A percentile compares a stretch with the other conserved stretches of the same genome.
Conservation (phyloP, 2,888 invertebrate genomes). For the Clanis bilineata region DNA sequence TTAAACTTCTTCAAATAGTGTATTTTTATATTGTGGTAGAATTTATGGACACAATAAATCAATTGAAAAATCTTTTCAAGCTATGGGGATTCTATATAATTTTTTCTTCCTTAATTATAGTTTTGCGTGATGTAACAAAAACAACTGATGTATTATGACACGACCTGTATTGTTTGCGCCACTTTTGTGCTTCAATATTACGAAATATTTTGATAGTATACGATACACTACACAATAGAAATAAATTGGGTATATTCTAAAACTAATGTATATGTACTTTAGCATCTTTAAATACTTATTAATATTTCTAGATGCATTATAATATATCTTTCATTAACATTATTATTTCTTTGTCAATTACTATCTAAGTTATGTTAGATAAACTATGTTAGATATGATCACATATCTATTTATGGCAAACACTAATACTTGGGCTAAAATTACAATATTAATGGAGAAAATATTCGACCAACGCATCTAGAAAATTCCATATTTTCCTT, state of each 20-base stretch:
- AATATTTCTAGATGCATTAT: no score
- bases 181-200: conserved; percentile 9
- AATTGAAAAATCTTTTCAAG: not conserved
- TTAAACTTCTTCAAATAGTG: no score
- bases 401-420: no score
- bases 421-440: no score
- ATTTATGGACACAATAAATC: not conserved
- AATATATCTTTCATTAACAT: no score
- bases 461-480: no score
- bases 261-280: not conserved
- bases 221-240: not conserved
- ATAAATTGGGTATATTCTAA: not conserved
- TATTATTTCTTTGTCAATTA: no score
- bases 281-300: not conserved
- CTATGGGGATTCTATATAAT: conserved; percentile 17
- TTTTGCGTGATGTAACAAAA: conserved; percentile 38
- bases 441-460: no score
- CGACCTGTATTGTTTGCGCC: conserved; percentile 26
- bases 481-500: no score
- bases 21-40: not conserved
- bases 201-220: not conserved
- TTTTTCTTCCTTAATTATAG: conserved; percentile 38
- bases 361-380: no score
- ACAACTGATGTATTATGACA: conserved; percentile 29
- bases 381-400: no score